Evolutionary conservation across 2,888 invertebrate genomes (phyloP), one percentile per base, ranked within the genome.

Genomic region (Pollenia amentaria): DNA sequence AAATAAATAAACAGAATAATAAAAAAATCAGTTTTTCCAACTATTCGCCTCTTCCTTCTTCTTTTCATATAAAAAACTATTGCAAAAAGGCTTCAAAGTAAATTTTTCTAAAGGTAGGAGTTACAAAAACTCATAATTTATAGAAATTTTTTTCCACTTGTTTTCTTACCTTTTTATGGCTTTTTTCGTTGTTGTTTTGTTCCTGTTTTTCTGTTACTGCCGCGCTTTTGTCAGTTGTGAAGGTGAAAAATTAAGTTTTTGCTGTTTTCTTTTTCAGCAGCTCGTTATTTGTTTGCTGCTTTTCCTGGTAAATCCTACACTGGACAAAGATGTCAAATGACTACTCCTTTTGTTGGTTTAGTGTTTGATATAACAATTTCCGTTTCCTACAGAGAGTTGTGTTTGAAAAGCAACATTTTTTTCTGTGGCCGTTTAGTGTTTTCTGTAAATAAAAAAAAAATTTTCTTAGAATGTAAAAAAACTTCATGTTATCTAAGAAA

Each of bases 121-220:
- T 38, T 72, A 57, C 16, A 65, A n/a, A 64, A 18, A 18, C 29
- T 60, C 18, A 60, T 40, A 53, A 65, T 53, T 60, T 57, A 53
- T 48, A 75, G 2, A 69, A 69, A 3, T 65, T 51, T 60, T 12
- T 14, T 21, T 57, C 18, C 38, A 42, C n/a, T 60, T 40, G 4
- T 51, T 40, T 80, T 46, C 62, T 69, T 69, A 85, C 85, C 81
- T 85, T 81, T 77, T 79, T 67, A 72, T 57, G 29, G 42, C 16
- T 14, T 69, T 38, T 57, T 42, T 69, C 18, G 11, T 12, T 62
- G 11, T 6, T 6, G 29, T 29, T 29, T 62, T 46, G 10, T 64
- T 10, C 1, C n/a, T 21, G 14, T n/a, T n/a, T 11, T 48, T 57
- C 16, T 70, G 2, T 6, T 57, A 7, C 8, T 14, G 2, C 29